A percentile compares a stretch with the other conserved stretches of the same genome.
These are phyloP conservation scores for Holothuria glaberrima DNA, from an alignment of 35 echinoderm and acorn worm genomes.

Conservation along the genomic window DNA sequence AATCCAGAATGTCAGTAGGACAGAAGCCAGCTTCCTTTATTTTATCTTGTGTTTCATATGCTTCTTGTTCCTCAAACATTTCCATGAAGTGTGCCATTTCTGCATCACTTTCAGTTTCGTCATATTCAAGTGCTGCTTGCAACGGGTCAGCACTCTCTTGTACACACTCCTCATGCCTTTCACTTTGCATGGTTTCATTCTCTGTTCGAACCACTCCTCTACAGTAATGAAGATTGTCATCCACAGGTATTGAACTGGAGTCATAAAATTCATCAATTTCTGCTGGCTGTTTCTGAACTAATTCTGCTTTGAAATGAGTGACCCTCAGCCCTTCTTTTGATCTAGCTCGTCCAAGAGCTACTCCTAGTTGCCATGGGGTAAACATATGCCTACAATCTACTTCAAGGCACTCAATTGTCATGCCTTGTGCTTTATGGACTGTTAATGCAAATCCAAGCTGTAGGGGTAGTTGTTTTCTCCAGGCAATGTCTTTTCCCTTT, in stretches of 20 bases:
- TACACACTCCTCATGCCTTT: too few species aligned
- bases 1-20: too few species aligned
- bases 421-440: constrained; percentile 35
- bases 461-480: constrained; percentile 23
- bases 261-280: background rate
- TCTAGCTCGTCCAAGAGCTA: background rate
- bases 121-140: too few species aligned
- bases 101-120: too few species aligned
- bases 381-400: constrained; percentile 48
- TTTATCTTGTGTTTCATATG: too few species aligned
- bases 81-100: too few species aligned
- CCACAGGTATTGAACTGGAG: background rate
- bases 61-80: too few species aligned
- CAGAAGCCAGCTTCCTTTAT: too few species aligned
- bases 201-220: too few species aligned
- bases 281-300: background rate
- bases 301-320: background rate
- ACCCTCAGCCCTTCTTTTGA: background rate
- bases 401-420: background rate
- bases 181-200: too few species aligned
- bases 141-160: too few species aligned
- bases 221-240: too few species aligned
- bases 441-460: constrained; percentile 24
- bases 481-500: background rate
- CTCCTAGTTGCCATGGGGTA: constrained; percentile 31